Percentiles rank a stretch among this genome's conserved stretches.
phyloP scores from a whole-genome alignment of 2,113 vertebrate genomes.

The human region DNA sequence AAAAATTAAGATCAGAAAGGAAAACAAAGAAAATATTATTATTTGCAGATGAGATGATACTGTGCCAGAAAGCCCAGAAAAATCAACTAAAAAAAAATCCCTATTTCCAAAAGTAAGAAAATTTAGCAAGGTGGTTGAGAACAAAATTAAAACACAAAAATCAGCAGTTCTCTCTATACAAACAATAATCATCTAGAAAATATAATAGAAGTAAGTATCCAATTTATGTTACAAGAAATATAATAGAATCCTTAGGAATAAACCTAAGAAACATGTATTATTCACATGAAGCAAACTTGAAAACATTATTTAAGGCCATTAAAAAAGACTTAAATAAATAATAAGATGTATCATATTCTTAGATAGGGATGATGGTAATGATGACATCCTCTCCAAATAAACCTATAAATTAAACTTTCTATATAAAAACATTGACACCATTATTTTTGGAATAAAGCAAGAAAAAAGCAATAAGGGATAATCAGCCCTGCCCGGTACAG shows the following conservation, averaged over 20 bases:
- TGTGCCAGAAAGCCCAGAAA: background rate
- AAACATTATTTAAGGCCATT: background rate
- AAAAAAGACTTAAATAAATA: background rate
- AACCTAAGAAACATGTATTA: background rate
- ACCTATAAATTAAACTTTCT: background rate
- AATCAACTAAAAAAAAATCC: background rate
- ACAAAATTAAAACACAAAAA: conserved; percentile 23
- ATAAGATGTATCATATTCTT: background rate
- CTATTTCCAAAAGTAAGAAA: background rate
- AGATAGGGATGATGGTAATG: background rate
- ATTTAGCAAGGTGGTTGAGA: background rate
- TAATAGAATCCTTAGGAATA: background rate
- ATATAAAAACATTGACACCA: background rate
- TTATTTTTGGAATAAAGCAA: conserved; percentile 44
- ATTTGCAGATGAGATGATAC: background rate
- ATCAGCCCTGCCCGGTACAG: background rate
- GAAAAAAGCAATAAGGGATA: background rate
- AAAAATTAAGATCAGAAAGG: background rate
- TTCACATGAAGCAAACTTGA: background rate
- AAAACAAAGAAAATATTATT: background rate
- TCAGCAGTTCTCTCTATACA: background rate
- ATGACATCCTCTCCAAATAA: background rate
- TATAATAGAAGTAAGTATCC: background rate
- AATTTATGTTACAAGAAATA: background rate
- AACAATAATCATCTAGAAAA: conserved; percentile 8